Percentiles rank a stretch among this genome's conserved stretches.
These are phyloP conservation scores for Panzeria rudis DNA, from an alignment of 2,888 invertebrate genomes.

Conservation along the genomic window DNA sequence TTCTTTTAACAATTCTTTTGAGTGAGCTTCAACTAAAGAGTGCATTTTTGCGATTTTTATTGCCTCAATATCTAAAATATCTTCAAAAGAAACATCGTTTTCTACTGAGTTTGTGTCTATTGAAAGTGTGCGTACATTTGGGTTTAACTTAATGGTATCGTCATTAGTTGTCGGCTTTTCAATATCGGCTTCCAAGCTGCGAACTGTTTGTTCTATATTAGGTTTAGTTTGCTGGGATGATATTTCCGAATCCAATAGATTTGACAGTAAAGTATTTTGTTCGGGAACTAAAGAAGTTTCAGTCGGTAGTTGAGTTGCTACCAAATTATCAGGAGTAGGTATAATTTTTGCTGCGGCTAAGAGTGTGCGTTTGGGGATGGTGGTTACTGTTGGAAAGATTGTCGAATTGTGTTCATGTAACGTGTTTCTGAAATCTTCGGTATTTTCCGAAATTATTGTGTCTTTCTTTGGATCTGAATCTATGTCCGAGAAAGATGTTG, in stretches of 20 bases:
- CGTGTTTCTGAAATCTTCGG: slow-evolving; percentile 26
- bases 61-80: not conserved
- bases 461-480: not conserved
- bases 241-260: not conserved
- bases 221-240: not conserved
- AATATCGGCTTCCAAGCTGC: not conserved
- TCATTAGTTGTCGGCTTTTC: not conserved
- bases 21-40: not conserved
- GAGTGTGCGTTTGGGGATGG: not conserved
- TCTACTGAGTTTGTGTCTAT: not conserved
- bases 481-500: slow-evolving; percentile 17
- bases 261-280: not conserved
- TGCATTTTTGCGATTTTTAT: not conserved
- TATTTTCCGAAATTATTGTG: not conserved
- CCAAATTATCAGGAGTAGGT: not conserved
- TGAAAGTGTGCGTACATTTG: not conserved
- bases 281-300: not conserved
- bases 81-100: not conserved
- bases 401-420: slow-evolving; percentile 30
- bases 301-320: not conserved
- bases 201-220: not conserved
- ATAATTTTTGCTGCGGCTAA: not conserved
- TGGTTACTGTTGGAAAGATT: not conserved
- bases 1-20: not conserved
- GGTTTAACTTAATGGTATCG: not conserved